Percentiles rank a stretch among this genome's conserved stretches.
These are phyloP conservation scores for Cosmopolites sordidus DNA, from an alignment of 2,888 invertebrate species.

Conservation along the genomic window DNA sequence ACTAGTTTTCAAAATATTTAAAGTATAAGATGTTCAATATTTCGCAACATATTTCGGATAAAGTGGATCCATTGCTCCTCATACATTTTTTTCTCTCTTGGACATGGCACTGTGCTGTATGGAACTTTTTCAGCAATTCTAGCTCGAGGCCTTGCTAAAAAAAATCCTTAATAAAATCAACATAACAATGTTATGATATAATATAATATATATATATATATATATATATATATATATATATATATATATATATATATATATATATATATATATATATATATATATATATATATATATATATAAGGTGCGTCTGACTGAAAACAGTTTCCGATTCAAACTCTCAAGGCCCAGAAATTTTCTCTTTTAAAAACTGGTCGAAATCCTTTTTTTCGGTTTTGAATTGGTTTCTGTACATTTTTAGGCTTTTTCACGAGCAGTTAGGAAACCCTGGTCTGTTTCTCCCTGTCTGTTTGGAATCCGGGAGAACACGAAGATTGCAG, in stretches of 20 bases:
- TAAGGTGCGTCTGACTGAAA: too few species aligned
- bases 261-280: too few species aligned
- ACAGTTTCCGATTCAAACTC: conserved; percentile 49
- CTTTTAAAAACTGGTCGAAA: conserved; percentile 35
- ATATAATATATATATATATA: conserved; percentile 74
- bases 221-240: too few species aligned
- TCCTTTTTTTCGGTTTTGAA: conserved; percentile 21
- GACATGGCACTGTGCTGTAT: conserved; percentile 62
- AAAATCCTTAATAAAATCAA: background rate
- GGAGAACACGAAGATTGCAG: conserved; percentile 42
- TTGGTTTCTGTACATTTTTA: conserved; percentile 48
- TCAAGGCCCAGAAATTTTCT: conserved; percentile 39
- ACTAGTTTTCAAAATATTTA: too few species aligned
- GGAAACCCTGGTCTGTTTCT: too few species aligned
- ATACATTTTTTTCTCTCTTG: conserved; percentile 38
- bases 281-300: too few species aligned
- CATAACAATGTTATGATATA: background rate
- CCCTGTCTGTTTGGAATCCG: conserved; percentile 33
- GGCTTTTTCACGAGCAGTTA: conserved; percentile 49
- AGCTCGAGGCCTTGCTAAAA: conserved; percentile 56
- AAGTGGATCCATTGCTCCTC: conserved; percentile 18
- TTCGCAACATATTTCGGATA: conserved; percentile 3
- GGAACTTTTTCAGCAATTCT: conserved; percentile 67
- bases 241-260: too few species aligned
- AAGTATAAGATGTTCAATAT: background rate